Percentiles rank a stretch among this genome's conserved stretches.
phyloP scores from a whole-genome alignment of 2,113 vertebrate genomes.

The Ploceus nigricollis region DNA sequence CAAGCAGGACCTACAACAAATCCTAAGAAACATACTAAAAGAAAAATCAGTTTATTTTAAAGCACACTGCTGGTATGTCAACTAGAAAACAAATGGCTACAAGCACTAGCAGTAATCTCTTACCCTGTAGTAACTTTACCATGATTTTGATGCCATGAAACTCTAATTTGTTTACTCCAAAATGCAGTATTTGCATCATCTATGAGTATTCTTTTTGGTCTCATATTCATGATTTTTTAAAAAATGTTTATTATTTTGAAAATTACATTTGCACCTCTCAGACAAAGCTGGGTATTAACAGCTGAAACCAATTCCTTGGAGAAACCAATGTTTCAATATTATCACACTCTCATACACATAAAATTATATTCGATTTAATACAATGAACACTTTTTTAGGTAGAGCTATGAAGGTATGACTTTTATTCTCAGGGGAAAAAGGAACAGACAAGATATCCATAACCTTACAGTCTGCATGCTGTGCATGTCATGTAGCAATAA shows the following conservation, averaged over 20 bases:
- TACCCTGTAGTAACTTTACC: background rate
- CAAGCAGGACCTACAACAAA: background rate
- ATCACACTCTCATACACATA: background rate
- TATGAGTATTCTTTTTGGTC: background rate
- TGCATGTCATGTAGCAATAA: constrained; percentile 56
- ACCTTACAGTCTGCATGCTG: constrained; percentile 15
- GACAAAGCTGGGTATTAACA: background rate
- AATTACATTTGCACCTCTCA: background rate
- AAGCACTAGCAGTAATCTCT: background rate
- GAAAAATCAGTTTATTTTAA: background rate
- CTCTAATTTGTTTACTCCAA: background rate
- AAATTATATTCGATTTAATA: background rate
- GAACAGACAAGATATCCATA: constrained; percentile 29
- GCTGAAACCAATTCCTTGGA: background rate
- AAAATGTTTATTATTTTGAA: background rate
- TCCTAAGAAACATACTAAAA: background rate
- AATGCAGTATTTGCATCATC: background rate
- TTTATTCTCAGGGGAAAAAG: background rate
- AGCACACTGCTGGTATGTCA: background rate
- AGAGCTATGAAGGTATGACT: background rate
- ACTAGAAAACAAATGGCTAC: background rate
- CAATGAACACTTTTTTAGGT: background rate
- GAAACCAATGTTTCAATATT: background rate
- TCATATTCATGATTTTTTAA: too few relatives aligned
- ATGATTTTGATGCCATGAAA: background rate